Percentiles rank a stretch among this genome's conserved stretches.
phyloP scores from a whole-genome alignment of 2,888 invertebrate species.

The Micoletzkya japonica region DNA sequence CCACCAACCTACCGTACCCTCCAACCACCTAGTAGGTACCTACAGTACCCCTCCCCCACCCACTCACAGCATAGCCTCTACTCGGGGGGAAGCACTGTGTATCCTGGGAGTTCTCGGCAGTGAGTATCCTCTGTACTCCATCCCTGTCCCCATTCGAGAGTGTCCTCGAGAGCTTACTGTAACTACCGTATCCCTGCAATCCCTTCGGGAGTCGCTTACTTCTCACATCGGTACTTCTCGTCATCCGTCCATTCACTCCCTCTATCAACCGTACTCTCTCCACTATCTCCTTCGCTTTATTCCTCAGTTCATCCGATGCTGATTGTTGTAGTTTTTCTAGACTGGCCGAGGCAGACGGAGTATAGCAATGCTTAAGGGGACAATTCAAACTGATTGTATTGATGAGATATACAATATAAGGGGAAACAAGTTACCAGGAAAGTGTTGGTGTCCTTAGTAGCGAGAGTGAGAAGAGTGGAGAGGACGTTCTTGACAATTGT shows the following conservation, averaged over 20 bases:
- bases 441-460: constrained; percentile 42
- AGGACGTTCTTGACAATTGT: constrained; percentile 55
- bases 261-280: too few relatives aligned
- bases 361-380: neutral
- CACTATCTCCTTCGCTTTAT: constrained; percentile 6
- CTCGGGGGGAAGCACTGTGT: too few relatives aligned
- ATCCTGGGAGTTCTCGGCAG: too few relatives aligned
- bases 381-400: neutral
- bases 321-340: constrained; percentile 15
- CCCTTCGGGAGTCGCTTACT: neutral
- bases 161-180: too few relatives aligned
- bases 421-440: neutral
- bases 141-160: too few relatives aligned
- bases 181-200: too few relatives aligned
- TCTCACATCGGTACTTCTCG: neutral
- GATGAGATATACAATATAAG: neutral
- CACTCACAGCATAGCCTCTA: too few relatives aligned
- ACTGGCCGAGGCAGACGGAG: neutral
- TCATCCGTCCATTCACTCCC: too few relatives aligned
- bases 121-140: too few relatives aligned
- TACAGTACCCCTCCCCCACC: too few relatives aligned
- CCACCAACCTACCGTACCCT: too few relatives aligned
- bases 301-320: constrained; percentile 14
- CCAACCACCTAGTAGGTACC: too few relatives aligned
- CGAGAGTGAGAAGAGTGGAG: constrained; percentile 45